These are phyloP conservation scores for Gymnarchus niloticus DNA, from an alignment of 2,113 vertebrate genomes.

Conservation along the genomic window DNA sequence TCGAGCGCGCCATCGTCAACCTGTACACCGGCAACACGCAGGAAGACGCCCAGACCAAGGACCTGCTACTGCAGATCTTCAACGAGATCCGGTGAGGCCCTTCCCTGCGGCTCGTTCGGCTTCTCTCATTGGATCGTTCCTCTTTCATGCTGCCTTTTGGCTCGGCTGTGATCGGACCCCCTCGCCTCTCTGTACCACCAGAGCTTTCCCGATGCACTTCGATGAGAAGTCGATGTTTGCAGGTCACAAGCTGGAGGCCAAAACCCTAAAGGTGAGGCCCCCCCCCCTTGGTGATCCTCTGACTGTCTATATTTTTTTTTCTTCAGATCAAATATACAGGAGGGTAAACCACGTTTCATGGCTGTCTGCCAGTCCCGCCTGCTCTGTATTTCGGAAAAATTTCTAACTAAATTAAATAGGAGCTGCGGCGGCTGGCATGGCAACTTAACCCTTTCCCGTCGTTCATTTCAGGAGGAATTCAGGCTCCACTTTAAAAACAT, in stretches of 20 bases:
- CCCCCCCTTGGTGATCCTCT: background rate
- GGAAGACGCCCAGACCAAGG: slow-evolving; percentile 80
- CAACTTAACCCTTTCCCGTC: background rate
- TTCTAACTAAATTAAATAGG: too few species aligned
- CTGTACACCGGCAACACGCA: slow-evolving; percentile 83
- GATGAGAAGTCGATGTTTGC: slow-evolving; percentile 98
- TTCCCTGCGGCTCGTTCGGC: too few species aligned
- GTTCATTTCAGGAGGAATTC: slow-evolving; percentile 79
- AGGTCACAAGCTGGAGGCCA: slow-evolving; percentile 83
- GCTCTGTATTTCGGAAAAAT: background rate
- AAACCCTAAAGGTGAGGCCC: slow-evolving; percentile 77
- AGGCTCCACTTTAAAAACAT: slow-evolving; percentile 95
- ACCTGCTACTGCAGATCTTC: slow-evolving; percentile 78
- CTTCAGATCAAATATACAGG: too few species aligned
- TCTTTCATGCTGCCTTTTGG: too few species aligned
- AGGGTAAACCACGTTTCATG: too few species aligned
- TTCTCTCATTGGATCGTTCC: too few species aligned
- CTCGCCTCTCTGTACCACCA: slow-evolving; percentile 48
- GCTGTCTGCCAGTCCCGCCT: too few species aligned
- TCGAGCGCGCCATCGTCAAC: slow-evolving; percentile 81
- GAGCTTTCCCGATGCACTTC: slow-evolving; percentile 93
- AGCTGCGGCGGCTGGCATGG: background rate
- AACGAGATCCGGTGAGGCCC: slow-evolving; percentile 77
- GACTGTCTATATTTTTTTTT: background rate
- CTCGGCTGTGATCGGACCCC: too few species aligned